Evolutionary conservation across 2,888 invertebrate species (phyloP), one percentile per base, ranked within the genome.

Genomic region (Sarcophaga caerulescens): DNA sequence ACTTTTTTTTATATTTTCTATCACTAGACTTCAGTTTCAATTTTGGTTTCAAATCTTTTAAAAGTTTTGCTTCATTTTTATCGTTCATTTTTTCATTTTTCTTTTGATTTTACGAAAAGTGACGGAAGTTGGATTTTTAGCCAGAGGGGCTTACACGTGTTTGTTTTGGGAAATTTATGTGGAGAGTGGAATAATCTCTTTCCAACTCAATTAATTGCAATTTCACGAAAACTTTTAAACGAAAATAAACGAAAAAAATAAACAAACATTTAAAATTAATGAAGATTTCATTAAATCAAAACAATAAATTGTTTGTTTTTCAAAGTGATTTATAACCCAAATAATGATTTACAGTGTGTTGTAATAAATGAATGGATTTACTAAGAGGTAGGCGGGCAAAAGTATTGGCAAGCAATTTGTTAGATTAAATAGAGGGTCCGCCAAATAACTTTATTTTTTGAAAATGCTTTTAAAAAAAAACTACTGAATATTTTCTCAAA

Each of bases 71-170:
- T 60, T 60, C 19, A 63, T 80, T 79, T 79, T 66, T 60, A 65
- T 47, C 47, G n/a, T 44, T 23, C 21, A 11, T 62, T 57, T 65
- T 65, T 71, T 47, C 4, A 3, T 47, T 69, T 69, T 59, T 35
- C 57, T 8, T 65, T 69, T 35, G 25, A 66, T 23, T 19, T 81
- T n/a, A 65, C 52, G 47, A 73, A 68, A 74, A 86, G 21, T 86
- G 81, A 86, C 84, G 86, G 86, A 84, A 84, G 78, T 81, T 76
- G 23, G 12, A 69, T 59, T 68, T 35, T 75, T 76, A 79, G 60
- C 45, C 66, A 23, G 62, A 35, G 35, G 52, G 68, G 68, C 62
- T 63, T 65, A 84, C 74, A 84, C 74, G 35, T 75, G 75, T 66
- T 81, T 74, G 59, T 35, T 35, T 35, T 35, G 35, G 35, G 35